Percentiles rank a stretch among this genome's conserved stretches.
phyloP scores from a whole-genome alignment of 2,113 vertebrate species.

The Nettapus auritus region DNA sequence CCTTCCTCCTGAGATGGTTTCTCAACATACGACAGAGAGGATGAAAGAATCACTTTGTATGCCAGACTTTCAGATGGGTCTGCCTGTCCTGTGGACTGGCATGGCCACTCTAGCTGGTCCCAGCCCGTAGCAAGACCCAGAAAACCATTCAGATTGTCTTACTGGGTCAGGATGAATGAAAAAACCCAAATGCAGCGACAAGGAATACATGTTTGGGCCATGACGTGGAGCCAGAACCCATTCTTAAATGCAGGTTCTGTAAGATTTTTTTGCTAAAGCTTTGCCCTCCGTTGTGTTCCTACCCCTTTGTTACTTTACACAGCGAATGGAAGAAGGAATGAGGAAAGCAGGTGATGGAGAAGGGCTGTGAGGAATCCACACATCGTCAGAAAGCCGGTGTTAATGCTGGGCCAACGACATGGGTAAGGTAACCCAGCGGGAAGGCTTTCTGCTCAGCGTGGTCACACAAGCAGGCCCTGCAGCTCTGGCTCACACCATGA shows the following conservation, averaged over 20 bases:
- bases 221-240: neutral
- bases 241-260: neutral
- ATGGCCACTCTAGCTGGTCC: neutral
- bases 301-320: neutral
- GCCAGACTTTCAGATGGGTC: rapidly evolving
- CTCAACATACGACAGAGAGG: neutral
- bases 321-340: neutral
- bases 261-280: neutral
- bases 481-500: neutral
- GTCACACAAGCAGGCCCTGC: neutral
- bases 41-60: neutral
- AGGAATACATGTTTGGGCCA: neutral
- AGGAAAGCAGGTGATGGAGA: rapidly evolving
- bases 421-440: neutral
- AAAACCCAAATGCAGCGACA: neutral
- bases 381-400: rapidly evolving
- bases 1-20: neutral
- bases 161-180: neutral
- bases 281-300: neutral
- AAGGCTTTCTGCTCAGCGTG: neutral
- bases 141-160: neutral
- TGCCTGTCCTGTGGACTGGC: neutral
- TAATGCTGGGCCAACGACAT: neutral
- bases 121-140: neutral
- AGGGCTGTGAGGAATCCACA: neutral